Percentiles rank a stretch among this genome's conserved stretches.
Conservation (phyloP, 2,113 vertebrate species). For the Cyprinodon tularosa region DNA sequence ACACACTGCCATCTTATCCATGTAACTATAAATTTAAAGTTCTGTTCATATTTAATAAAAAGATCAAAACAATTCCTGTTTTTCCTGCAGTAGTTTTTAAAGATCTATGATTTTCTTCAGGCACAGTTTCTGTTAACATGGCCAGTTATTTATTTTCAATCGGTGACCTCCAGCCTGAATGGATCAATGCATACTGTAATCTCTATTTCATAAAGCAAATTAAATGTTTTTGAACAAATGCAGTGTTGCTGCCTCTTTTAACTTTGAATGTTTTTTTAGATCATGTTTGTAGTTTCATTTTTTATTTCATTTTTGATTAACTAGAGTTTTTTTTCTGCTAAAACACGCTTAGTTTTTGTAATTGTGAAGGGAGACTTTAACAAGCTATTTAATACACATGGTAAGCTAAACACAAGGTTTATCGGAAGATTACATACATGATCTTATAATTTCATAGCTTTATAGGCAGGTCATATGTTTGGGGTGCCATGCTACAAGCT, state of each 20-base stretch:
- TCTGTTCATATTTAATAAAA: slow-evolving; percentile 69
- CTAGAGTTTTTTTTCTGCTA: no score
- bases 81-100: slow-evolving; percentile 50
- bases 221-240: slow-evolving; percentile 76
- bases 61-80: slow-evolving; percentile 60
- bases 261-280: neutral
- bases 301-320: neutral
- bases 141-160: slow-evolving; percentile 84
- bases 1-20: slow-evolving; percentile 51
- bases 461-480: no score
- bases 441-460: no score
- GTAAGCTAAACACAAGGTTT: no score
- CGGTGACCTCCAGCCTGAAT: slow-evolving; percentile 75
- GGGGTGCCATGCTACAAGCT: no score
- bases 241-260: slow-evolving; percentile 4
- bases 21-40: slow-evolving; percentile 60
- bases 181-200: slow-evolving; percentile 79
- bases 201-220: slow-evolving; percentile 71
- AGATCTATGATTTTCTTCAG: slow-evolving; percentile 46
- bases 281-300: neutral
- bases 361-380: no score
- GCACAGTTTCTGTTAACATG: slow-evolving; percentile 73
- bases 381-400: no score
- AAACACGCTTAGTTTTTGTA: no score
- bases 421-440: no score